Evolutionary conservation across 2,888 invertebrate species (phyloP).

Genomic region (Cordylochernes scorpioides): DNA sequence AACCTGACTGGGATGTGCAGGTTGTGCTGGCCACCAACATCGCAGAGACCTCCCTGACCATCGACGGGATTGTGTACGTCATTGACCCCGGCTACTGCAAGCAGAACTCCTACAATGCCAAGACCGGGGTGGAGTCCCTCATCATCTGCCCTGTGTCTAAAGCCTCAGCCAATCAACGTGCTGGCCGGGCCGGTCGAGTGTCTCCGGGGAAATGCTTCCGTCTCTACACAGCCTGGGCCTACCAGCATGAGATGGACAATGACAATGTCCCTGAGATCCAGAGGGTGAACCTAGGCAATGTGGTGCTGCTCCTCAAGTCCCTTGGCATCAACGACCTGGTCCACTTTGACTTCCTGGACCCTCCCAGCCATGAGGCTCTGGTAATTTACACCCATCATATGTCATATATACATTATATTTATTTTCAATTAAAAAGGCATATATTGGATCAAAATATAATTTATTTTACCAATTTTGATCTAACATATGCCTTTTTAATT

Average conservation of each 20-base stretch:
- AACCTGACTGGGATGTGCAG: too few species aligned
- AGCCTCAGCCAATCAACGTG: slow-evolving; percentile 80
- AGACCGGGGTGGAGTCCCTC: slow-evolving; percentile 92
- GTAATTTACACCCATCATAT: slow-evolving; percentile 23
- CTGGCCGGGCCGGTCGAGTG: slow-evolving; percentile 78
- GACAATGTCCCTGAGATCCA: slow-evolving; percentile 96
- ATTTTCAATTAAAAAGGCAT: too few species aligned
- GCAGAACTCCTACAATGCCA: slow-evolving; percentile 87
- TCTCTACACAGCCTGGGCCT: slow-evolving; percentile 92
- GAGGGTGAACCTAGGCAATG: slow-evolving; percentile 86
- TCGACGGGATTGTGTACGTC: slow-evolving; percentile 93
- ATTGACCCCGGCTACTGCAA: slow-evolving; percentile 99
- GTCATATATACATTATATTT: too few species aligned
- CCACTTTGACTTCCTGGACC: slow-evolving; percentile 93
- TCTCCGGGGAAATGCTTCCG: slow-evolving; percentile 95
- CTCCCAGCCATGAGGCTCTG: slow-evolving; percentile 76
- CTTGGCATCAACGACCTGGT: slow-evolving; percentile 89
- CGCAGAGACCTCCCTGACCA: slow-evolving; percentile 93
- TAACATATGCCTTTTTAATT: too few species aligned
- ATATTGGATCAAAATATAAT: too few species aligned
- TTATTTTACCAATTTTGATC: too few species aligned
- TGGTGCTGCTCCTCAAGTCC: slow-evolving; percentile 82
- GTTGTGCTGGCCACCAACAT: slow-evolving; percentile 82
- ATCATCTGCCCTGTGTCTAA: slow-evolving; percentile 96
- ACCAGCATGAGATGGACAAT: slow-evolving; percentile 88